Evolutionary conservation across 2,113 vertebrate genomes (phyloP).

Genomic region (Passer domesticus): DNA sequence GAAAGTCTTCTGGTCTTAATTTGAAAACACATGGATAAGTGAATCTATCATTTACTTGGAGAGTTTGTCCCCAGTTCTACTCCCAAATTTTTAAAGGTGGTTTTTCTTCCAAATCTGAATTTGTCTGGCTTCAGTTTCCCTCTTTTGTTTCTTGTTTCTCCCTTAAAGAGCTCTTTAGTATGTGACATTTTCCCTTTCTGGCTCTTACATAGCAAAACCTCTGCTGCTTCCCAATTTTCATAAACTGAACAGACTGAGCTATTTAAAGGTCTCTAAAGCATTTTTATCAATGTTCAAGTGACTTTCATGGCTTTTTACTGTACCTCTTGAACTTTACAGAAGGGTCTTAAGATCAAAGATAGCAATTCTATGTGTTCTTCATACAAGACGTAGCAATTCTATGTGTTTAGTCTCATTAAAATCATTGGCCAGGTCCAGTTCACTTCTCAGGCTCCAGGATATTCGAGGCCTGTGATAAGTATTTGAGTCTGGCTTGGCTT

Average conservation of each 20-base stretch:
- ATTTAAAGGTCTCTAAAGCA: background rate
- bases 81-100: background rate
- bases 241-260: background rate
- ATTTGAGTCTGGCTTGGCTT: background rate
- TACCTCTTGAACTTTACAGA: background rate
- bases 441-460: background rate
- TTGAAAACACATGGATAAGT: background rate
- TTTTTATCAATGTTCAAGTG: background rate
- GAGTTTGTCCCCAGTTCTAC: conserved; percentile 13
- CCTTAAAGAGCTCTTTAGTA: conserved; percentile 8
- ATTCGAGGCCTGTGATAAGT: background rate
- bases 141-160: conserved; percentile 33
- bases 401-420: background rate
- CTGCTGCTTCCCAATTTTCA: background rate
- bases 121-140: background rate
- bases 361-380: background rate
- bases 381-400: background rate
- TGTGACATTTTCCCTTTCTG: conserved; percentile 32
- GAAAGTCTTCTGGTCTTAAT: conserved; percentile 11
- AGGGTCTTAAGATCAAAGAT: background rate
- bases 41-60: conserved; percentile 1
- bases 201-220: background rate
- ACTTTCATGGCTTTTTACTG: background rate
- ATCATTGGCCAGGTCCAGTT: background rate
- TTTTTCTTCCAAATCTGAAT: conserved; percentile 11